Percentiles rank a stretch among this genome's conserved stretches.
Conservation (phyloP, 2,888 invertebrate genomes). For the Serripes groenlandicus region DNA sequence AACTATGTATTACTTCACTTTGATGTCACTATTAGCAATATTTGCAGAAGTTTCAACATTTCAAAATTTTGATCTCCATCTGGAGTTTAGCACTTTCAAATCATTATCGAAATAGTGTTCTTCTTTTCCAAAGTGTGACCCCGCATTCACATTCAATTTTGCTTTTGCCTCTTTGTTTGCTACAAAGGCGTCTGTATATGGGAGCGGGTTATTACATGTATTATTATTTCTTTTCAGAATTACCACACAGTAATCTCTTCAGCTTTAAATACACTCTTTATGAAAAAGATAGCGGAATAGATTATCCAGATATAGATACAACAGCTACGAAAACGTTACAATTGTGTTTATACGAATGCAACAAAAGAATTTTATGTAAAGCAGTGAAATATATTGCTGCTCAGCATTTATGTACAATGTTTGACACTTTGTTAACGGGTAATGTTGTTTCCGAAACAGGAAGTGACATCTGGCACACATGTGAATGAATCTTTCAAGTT, state of each 20-base stretch:
- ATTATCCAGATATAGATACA: slow-evolving; percentile 1
- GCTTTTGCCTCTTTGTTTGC: no score
- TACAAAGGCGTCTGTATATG: no score
- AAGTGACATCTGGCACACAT: background rate
- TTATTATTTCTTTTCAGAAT: slow-evolving; percentile 2
- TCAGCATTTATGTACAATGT: background rate
- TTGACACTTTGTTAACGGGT: background rate
- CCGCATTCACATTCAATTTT: no score
- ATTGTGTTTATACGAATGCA: background rate
- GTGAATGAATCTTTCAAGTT: no score
- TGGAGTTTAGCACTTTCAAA: no score
- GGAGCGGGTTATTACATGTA: no score
- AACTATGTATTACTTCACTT: no score
- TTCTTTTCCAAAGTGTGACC: no score
- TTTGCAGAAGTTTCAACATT: no score
- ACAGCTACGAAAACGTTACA: background rate
- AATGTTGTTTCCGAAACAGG: background rate
- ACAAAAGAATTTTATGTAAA: background rate
- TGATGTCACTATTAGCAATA: no score
- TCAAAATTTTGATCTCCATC: no score
- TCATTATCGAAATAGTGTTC: no score
- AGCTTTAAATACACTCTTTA: background rate
- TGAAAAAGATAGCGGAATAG: background rate
- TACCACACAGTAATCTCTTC: background rate
- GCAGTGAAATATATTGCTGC: background rate